A percentile compares a stretch with the other conserved stretches of the same genome.
phyloP scores from a whole-genome alignment of 2,797 vertebrate species.

The Poeciliopsis gracilis region DNA sequence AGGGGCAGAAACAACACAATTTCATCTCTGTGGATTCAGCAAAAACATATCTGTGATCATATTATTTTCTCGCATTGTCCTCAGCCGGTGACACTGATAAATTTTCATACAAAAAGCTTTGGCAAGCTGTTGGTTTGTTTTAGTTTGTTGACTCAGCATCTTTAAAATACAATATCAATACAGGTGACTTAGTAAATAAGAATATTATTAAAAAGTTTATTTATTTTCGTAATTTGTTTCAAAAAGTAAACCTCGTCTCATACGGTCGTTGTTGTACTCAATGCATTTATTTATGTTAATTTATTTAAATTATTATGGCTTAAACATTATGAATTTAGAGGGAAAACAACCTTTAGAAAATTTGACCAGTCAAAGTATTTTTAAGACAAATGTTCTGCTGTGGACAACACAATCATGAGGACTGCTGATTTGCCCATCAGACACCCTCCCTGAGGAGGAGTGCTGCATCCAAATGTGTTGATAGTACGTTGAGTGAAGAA shows the following conservation, averaged over 20 bases:
- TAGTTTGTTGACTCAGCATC: conserved; percentile 62
- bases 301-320: neutral
- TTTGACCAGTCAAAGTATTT: neutral
- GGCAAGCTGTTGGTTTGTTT: conserved; percentile 59
- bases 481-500: neutral
- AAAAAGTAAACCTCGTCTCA: neutral
- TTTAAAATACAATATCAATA: conserved; percentile 41
- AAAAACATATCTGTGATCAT: conserved; percentile 69
- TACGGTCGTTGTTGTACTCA: neutral
- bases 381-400: neutral
- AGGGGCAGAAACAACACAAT: conserved; percentile 64
- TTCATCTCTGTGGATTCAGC: conserved; percentile 65
- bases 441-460: neutral
- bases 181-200: neutral
- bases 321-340: neutral
- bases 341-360: neutral
- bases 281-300: neutral
- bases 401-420: neutral
- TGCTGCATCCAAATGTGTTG: neutral
- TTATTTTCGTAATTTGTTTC: neutral
- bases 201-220: neutral
- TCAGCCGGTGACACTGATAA: conserved; percentile 53
- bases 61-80: conserved; percentile 56
- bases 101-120: conserved; percentile 61
- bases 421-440: neutral